Base-by-base conservation (phyloP, 2,113 vertebrate species). In the Calyptommatus sinebrachiatus region DNA sequence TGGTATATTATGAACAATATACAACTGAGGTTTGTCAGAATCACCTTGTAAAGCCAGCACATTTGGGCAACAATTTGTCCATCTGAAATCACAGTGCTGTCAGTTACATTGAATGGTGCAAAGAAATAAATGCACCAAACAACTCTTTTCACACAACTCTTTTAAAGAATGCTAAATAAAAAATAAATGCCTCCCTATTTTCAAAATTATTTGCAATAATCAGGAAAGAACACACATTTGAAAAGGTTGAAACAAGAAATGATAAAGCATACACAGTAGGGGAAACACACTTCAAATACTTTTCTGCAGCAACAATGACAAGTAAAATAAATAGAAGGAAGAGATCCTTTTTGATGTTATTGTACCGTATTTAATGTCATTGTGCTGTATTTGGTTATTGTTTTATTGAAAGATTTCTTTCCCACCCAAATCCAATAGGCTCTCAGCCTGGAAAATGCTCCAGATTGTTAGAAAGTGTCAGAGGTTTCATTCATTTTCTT, bases 221-320 rank as follows among this genome's bases (percentile, higher is more conserved):
- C 35, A 78, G 12, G 48, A 21, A 77, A 71, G 22, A 65, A 77
- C 1, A 7, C 68, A 2, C 35, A 73, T 86, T 20, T 80, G 22
- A 62, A 80, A 74, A 78, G 5, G 2, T 2, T 63, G 12, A 48
- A 79, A n/a, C 41, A 76, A 84, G 81, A 69, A 80, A 66, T 69
- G 20, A 72, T 46, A 22, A 53, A 71, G 85, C 72, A 4, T 5
- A 61, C 16, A 22, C 48, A 50, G 12, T 5, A 7, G 68, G 77
- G 11, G 2, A 78, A 89, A 8, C 65, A 2, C 8, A 8, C 31
- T 71, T 16, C 53, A 83, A 66, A 46, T 4, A 65, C 6, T 81
- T 8, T 11, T 78, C n/a, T 12, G 82, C 20, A 86, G 77, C 63
- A 69, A 72, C 3, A 22, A 83, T 83, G 45, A 80, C 84, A 29